A percentile compares a stretch with the other conserved stretches of the same genome.
Evolutionary conservation across 2,888 invertebrate genomes (phyloP).

Genomic region (Leptinotarsa rubiginosa): DNA sequence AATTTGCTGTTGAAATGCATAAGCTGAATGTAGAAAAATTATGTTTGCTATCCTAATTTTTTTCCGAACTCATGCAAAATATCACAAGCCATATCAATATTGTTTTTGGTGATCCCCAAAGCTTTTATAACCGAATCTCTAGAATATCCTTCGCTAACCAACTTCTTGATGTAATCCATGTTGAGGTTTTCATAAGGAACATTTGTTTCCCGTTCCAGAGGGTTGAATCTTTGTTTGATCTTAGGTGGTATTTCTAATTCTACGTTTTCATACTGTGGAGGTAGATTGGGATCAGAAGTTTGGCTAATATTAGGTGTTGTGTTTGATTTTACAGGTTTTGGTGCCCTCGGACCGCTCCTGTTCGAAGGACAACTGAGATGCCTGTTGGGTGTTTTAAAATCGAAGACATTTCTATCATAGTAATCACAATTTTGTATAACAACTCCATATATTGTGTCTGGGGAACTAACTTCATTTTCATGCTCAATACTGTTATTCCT

Average conservation of each 20-base stretch:
- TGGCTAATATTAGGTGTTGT: constrained; percentile 71
- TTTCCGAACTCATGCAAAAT: constrained; percentile 60
- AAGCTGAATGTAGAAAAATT: constrained; percentile 22
- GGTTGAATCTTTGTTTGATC: constrained; percentile 53
- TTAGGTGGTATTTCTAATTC: constrained; percentile 38
- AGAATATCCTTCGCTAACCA: constrained; percentile 91
- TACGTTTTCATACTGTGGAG: constrained; percentile 49
- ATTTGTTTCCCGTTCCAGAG: constrained; percentile 62
- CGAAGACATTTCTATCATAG: constrained; percentile 54
- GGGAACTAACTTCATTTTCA: constrained; percentile 70
- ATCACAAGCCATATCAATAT: constrained; percentile 95
- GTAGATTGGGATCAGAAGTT: constrained; percentile 25
- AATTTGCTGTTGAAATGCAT: constrained; percentile 6
- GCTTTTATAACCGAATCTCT: constrained; percentile 92
- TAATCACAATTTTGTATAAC: constrained; percentile 74
- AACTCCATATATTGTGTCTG: constrained; percentile 79
- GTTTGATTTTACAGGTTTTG: constrained; percentile 68
- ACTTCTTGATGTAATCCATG: constrained; percentile 88
- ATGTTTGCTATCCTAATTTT: constrained; percentile 56
- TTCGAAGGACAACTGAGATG: constrained; percentile 61
- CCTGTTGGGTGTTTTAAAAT: constrained; percentile 55
- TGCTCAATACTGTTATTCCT: constrained; percentile 43
- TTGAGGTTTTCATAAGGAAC: constrained; percentile 88
- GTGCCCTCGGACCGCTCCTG: constrained; percentile 48
- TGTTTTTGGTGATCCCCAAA: constrained; percentile 91